phyloP scores from a whole-genome alignment of 2,113 vertebrate genomes.

The Myrmophylax atrothorax region DNA sequence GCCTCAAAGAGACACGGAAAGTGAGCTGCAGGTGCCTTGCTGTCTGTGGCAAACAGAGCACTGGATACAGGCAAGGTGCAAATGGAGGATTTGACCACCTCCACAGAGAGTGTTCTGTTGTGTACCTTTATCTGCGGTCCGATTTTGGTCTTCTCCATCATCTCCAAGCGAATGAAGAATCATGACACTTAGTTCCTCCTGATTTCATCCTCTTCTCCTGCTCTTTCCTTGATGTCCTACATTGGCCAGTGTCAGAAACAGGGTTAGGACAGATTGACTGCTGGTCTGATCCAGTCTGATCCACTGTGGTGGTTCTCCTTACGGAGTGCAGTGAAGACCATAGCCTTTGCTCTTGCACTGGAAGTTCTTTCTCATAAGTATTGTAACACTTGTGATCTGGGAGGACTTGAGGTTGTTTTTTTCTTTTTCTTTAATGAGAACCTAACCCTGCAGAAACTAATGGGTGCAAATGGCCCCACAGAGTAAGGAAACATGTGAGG shows the following conservation, averaged over 20 bases:
- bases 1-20: neutral
- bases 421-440: neutral
- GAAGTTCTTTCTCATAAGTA: rapidly evolving
- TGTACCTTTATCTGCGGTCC: rapidly evolving
- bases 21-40: neutral
- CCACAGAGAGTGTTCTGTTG: rapidly evolving
- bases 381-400: neutral
- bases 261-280: neutral
- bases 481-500: neutral
- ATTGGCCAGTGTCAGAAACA: neutral
- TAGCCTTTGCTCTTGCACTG: neutral
- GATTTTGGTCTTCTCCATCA: neutral
- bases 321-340: neutral
- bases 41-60: neutral
- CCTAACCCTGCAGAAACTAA: neutral
- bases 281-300: neutral
- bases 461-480: neutral
- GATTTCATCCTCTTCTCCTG: neutral
- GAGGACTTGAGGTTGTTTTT: neutral
- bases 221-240: neutral
- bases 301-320: neutral
- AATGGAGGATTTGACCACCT: neutral
- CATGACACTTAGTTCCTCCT: neutral
- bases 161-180: neutral
- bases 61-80: neutral